These are phyloP conservation scores for Melanotaenia nigrans DNA, from an alignment of 2,797 vertebrate species.

Conservation along the genomic window DNA sequence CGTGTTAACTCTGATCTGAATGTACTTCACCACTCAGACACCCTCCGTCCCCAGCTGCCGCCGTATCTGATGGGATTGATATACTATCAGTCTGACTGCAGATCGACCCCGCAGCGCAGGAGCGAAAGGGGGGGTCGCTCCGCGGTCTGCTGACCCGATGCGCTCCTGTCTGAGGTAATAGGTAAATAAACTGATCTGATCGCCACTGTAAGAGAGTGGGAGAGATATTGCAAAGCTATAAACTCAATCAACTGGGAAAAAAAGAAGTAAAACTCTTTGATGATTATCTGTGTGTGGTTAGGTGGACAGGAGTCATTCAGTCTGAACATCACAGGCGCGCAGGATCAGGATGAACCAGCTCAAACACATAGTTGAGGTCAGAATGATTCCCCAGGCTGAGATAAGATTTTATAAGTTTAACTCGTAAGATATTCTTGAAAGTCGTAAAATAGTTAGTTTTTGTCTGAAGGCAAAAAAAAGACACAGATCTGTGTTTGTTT, in stretches of 20 bases:
- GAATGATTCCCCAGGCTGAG: background rate
- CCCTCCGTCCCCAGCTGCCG: background rate
- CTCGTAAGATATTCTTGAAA: background rate
- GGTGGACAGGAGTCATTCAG: background rate
- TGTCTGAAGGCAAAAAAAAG: too few species aligned
- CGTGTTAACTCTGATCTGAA: background rate
- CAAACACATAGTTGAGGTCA: background rate
- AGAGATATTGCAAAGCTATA: conserved; percentile 20
- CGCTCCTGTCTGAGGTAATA: conserved; percentile 37
- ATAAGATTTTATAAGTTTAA: background rate
- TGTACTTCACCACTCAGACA: background rate
- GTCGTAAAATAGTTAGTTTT: too few species aligned
- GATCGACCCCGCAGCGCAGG: background rate
- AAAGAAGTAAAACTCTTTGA: conserved; percentile 30
- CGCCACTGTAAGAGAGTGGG: background rate
- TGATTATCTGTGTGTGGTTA: background rate
- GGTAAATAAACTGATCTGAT: conserved; percentile 27
- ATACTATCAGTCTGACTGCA: conserved; percentile 27
- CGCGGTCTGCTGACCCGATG: conserved; percentile 18
- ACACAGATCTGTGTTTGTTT: background rate
- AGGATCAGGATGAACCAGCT: background rate
- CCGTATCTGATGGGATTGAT: conserved; percentile 27
- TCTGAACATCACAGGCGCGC: conserved; percentile 12
- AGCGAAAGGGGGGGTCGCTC: background rate
- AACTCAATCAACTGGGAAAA: conserved; percentile 38